These are phyloP conservation scores for Diprion similis DNA, from an alignment of 1,140 invertebrate species.

Conservation along the genomic window DNA sequence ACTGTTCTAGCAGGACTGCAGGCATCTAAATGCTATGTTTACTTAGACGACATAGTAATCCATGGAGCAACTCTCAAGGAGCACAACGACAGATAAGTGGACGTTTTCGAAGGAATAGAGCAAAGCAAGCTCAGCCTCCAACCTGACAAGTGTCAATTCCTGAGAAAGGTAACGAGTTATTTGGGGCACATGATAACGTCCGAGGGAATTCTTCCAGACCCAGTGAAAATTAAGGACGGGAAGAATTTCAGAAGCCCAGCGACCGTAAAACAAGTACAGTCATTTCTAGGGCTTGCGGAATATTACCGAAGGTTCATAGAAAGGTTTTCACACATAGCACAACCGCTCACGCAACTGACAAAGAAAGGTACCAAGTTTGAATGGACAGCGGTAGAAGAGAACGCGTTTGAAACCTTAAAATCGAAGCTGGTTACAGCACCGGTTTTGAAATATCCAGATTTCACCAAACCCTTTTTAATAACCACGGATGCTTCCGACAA, in stretches of 20 bases:
- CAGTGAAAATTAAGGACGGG: conserved; percentile 48
- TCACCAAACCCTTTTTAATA: conserved; percentile 32
- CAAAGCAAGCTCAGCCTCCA: too few relatives aligned
- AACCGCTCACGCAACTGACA: conserved; percentile 38
- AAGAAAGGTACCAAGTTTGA: conserved; percentile 35
- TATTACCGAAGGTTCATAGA: conserved; percentile 39
- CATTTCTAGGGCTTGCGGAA: conserved; percentile 39
- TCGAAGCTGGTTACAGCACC: conserved; percentile 12
- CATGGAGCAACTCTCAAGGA: conserved; percentile 41
- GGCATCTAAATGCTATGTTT: conserved; percentile 29
- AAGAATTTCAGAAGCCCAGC: conserved; percentile 38
- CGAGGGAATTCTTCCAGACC: conserved; percentile 45
- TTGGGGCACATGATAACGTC: conserved; percentile 52
- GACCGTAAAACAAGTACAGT: conserved; percentile 35
- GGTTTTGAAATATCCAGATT: conserved; percentile 41
- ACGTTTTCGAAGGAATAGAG: too few relatives aligned
- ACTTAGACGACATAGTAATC: conserved; percentile 52
- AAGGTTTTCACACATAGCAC: conserved; percentile 39
- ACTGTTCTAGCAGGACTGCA: conserved; percentile 33
- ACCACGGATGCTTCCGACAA: conserved; percentile 36
- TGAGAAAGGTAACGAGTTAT: conserved; percentile 32
- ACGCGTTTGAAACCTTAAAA: not conserved
- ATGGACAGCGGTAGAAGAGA: conserved; percentile 8
- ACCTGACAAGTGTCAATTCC: too few relatives aligned
- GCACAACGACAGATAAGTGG: conserved; percentile 37